Evolutionary conservation across 2,888 invertebrate species (phyloP).

Genomic region (Melinaea menophilus): DNA sequence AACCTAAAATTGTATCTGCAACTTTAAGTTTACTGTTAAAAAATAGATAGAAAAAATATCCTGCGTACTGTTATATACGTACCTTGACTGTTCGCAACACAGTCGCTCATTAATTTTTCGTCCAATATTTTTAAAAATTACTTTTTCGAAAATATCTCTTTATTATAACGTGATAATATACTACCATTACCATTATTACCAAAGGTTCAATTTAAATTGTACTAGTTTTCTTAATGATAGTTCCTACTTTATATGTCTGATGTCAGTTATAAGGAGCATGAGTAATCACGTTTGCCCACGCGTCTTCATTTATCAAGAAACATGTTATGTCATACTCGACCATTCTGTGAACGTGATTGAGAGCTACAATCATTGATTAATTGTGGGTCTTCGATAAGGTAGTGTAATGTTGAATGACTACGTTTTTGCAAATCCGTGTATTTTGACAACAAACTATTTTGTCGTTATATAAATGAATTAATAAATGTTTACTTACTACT

Average conservation of each 20-base stretch:
- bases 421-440: background rate
- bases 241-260: background rate
- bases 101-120: no score
- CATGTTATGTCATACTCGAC: constrained; percentile 25
- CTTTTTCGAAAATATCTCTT: no score
- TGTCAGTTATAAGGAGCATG: constrained; percentile 16
- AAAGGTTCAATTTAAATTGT: background rate
- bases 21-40: no score
- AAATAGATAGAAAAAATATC: no score
- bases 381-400: constrained; percentile 12
- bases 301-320: constrained; percentile 24
- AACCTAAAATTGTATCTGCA: no score
- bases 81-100: no score
- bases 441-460: background rate
- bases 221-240: background rate
- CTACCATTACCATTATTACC: no score
- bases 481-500: no score
- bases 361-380: constrained; percentile 20
- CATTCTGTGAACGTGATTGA: constrained; percentile 23
- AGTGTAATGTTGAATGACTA: constrained; percentile 1
- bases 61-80: no score
- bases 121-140: no score
- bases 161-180: no score
- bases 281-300: constrained; percentile 20
- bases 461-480: background rate